Conservation (phyloP, 2,113 vertebrate species). For the Boleophthalmus pectinirostris region DNA sequence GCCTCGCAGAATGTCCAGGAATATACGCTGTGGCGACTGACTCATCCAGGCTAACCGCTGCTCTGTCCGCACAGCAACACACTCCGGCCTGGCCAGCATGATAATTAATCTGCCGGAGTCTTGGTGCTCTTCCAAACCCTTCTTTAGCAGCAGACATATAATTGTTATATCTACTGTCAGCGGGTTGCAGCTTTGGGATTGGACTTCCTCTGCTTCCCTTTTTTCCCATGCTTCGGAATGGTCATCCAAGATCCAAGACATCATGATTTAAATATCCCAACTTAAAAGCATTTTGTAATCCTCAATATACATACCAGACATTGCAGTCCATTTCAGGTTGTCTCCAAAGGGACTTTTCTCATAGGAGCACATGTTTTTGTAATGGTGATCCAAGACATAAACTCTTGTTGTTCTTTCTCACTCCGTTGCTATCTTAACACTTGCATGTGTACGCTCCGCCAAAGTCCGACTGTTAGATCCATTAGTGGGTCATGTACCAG, state of each 20-base stretch:
- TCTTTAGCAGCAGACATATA: constrained; percentile 57
- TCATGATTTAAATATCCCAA: constrained; percentile 20
- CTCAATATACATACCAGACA: constrained; percentile 49
- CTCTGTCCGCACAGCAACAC: constrained; percentile 41
- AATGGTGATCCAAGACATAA: not conserved
- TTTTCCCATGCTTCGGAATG: constrained; percentile 20
- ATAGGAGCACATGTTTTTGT: constrained; percentile 38
- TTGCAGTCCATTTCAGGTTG: constrained; percentile 21
- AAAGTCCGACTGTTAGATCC: constrained; percentile 66
- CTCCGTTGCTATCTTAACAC: constrained; percentile 21
- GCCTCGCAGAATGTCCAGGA: constrained; percentile 56
- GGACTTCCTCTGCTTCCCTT: constrained; percentile 21
- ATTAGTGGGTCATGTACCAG: constrained; percentile 80
- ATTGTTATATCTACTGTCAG: constrained; percentile 50
- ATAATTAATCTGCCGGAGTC: constrained; percentile 62
- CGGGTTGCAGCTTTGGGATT: constrained; percentile 35
- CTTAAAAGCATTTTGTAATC: constrained; percentile 27
- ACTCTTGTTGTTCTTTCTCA: constrained; percentile 12
- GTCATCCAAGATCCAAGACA: constrained; percentile 12
- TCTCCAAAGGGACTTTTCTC: constrained; percentile 30
- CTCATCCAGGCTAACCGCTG: constrained; percentile 57
- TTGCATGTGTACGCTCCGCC: constrained; percentile 10
- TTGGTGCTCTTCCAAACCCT: constrained; percentile 51
- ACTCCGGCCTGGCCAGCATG: constrained; percentile 31
- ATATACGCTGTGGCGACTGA: constrained; percentile 60